A percentile compares a stretch with the other conserved stretches of the same genome.
Evolutionary conservation across 1,140 invertebrate species (phyloP).

Genomic region (Theocolax elegans): DNA sequence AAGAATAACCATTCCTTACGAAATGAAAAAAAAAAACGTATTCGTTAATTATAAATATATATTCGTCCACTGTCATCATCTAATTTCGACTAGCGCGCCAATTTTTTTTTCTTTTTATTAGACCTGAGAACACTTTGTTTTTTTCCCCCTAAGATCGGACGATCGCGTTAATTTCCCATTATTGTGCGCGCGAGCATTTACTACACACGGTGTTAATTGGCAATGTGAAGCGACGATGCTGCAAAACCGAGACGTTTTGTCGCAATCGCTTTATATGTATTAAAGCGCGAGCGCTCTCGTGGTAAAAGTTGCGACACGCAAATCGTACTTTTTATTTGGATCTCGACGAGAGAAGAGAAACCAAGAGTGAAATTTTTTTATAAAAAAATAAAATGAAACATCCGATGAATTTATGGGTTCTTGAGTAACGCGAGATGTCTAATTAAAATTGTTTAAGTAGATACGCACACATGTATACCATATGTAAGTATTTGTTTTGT

Average conservation of each 20-base stretch:
- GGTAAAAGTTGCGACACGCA: constrained; percentile 12
- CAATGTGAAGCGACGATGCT: constrained; percentile 17
- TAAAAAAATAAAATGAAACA: not conserved
- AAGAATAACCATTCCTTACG: too few species aligned
- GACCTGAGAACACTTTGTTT: constrained; percentile 8
- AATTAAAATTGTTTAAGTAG: too few species aligned
- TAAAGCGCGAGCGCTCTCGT: not conserved
- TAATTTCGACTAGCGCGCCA: constrained; percentile 8
- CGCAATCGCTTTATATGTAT: constrained; percentile 12
- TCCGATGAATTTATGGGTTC: not conserved
- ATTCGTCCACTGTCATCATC: constrained; percentile 7
- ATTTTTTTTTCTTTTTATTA: not conserved
- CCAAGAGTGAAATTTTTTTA: constrained; percentile 4
- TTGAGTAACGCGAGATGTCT: not conserved
- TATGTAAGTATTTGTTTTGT: too few species aligned
- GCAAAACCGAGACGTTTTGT: constrained; percentile 30
- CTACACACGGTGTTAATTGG: constrained; percentile 30
- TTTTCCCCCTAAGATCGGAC: too few species aligned
- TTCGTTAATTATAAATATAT: too few species aligned
- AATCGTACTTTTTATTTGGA: not conserved
- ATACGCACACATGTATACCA: too few species aligned
- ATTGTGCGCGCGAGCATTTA: too few species aligned
- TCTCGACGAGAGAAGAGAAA: not conserved
- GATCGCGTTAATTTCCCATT: too few species aligned
- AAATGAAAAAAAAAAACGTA: too few species aligned